Evolutionary conservation across 2,797 vertebrate species (phyloP), one percentile per base, ranked within the genome.

Genomic region (Linurgus olivaceus): DNA sequence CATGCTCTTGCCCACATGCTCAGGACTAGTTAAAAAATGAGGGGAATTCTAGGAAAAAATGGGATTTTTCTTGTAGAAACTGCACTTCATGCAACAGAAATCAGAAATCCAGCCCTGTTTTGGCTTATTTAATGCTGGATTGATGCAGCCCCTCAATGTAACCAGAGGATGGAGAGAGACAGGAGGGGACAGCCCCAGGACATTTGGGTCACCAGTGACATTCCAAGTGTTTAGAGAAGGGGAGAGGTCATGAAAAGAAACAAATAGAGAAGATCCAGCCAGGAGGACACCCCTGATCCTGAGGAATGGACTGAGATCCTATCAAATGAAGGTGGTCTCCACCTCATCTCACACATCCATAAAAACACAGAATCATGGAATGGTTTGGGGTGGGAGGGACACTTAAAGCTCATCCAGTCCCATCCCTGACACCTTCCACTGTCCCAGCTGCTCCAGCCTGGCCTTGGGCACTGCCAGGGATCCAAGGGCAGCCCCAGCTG

Each of bases 1-100:
- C 4, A 0, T 9, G 25, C 35, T 81, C 14, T 24, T 35, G 4
- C 28, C 26, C 37, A 38, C 2, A 0, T 9, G 21, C 21, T 71
- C 5, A 1, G 18, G 18, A 13, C 23, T 28, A 9, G 35, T 17
- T 38, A 40, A 40, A 65, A 82, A 63, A 55, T 11, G 8, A 51
- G 4, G 4, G 6, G 13, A 66, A 33, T 21, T 19, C 13, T 11
- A 74, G 35, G 16, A 47, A 80, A 80, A 86, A 14, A 5, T 28
- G 25, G 7, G 7, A 24, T 15, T 92, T 87, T 38, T 31, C 4
- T 54, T n/a, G 62, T 16, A 74, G n/a, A 58, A 70, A 23, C 15
- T 13, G 29, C 33, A n/a, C 6, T 70, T 70, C 6, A 7, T 10
- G 31, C 13, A 72, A 78, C 11, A 61, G 17, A 47, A 86, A 55